Evolutionary conservation across 2,888 invertebrate genomes (phyloP).

Genomic region (Epinotia brunnichana): DNA sequence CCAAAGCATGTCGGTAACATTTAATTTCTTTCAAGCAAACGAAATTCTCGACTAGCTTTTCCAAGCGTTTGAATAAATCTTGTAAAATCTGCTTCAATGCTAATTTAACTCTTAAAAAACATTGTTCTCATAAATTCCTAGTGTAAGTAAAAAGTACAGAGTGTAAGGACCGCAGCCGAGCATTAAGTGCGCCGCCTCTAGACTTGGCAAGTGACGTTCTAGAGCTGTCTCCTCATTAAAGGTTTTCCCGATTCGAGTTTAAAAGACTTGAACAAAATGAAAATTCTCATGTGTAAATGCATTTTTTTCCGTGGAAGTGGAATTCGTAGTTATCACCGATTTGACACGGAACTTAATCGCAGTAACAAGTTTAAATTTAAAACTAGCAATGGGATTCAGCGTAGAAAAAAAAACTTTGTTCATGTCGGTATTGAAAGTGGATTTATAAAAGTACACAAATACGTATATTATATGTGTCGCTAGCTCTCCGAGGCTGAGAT

Average conservation of each 20-base stretch:
- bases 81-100: not conserved
- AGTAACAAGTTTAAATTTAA: not conserved
- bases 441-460: not conserved
- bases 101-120: slow-evolving; percentile 11
- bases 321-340: not conserved
- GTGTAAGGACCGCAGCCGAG: slow-evolving; percentile 23
- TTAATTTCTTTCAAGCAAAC: not conserved
- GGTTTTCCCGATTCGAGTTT: not conserved
- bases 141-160: slow-evolving; percentile 35
- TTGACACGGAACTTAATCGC: not conserved
- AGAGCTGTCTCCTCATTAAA: slow-evolving; percentile 42
- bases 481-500: not conserved
- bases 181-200: slow-evolving; percentile 18
- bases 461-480: not conserved
- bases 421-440: not conserved
- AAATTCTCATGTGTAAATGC: not conserved
- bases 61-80: not conserved
- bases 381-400: no score
- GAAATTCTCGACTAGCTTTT: not conserved
- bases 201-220: slow-evolving; percentile 22
- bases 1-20: not conserved
- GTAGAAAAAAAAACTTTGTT: not conserved
- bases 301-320: no score
- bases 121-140: slow-evolving; percentile 10
- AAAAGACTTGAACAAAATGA: not conserved